Percentiles rank a stretch among this genome's conserved stretches.
phyloP scores from a whole-genome alignment of 64 coral and sea anemone genomes.

The Porites australiensis region DNA sequence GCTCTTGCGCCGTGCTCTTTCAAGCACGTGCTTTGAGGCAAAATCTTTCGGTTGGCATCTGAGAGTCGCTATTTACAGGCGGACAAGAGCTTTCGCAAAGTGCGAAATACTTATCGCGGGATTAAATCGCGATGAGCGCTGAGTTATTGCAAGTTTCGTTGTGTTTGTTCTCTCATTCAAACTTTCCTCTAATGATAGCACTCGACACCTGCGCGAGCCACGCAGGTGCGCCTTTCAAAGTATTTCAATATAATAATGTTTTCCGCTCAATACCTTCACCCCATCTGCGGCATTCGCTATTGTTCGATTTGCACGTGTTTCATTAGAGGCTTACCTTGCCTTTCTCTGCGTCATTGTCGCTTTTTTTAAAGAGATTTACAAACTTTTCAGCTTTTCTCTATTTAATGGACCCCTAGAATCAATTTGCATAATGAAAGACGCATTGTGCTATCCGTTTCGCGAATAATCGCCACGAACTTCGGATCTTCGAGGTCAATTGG shows the following conservation, averaged over 20 bases:
- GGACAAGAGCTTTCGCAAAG: constrained; percentile 1
- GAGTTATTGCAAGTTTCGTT: constrained; percentile 83
- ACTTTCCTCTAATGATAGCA: constrained; percentile 88
- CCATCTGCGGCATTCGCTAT: constrained; percentile 93
- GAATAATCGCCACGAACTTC: constrained; percentile 83
- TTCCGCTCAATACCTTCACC: constrained; percentile 91
- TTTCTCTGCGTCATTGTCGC: constrained; percentile 91
- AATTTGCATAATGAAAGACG: constrained; percentile 96
- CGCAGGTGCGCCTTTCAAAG: constrained; percentile 90
- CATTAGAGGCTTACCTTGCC: constrained; percentile 96
- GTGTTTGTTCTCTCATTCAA: constrained; percentile 97
- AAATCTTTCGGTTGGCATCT: constrained; percentile 41
- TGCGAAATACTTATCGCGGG: constrained; percentile 35
- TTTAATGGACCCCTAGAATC: constrained; percentile 94
- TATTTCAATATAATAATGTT: constrained; percentile 97
- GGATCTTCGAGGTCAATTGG: constrained; percentile 90
- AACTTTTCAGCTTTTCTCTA: constrained; percentile 99
- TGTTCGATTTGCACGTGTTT: constrained; percentile 96
- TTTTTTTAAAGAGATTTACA: constrained; percentile 99
- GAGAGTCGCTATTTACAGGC: neutral
- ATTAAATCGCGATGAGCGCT: constrained; percentile 61
- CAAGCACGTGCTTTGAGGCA: constrained; percentile 53
- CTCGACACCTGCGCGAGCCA: constrained; percentile 80
- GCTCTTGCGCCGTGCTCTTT: constrained; percentile 65
- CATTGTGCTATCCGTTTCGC: constrained; percentile 77